Evolutionary conservation across 2,797 vertebrate species (phyloP).

Genomic region (Lemur catta): DNA sequence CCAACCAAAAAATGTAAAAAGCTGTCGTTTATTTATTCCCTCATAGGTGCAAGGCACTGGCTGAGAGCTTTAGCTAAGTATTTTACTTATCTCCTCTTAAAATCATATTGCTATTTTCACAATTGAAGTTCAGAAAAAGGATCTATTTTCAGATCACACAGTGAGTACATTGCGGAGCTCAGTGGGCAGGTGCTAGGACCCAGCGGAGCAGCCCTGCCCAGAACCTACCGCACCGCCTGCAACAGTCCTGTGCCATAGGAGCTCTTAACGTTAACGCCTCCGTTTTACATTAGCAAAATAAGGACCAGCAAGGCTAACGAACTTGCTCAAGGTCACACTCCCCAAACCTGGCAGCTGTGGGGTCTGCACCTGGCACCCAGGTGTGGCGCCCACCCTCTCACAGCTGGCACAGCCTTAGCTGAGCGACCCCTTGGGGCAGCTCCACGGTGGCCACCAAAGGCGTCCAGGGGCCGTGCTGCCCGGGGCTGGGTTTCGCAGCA

Average conservation of each 20-base stretch:
- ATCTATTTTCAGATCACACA: background rate
- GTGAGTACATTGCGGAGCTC: background rate
- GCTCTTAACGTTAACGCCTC: background rate
- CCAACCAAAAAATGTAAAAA: background rate
- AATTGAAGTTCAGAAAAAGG: background rate
- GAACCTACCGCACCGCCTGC: background rate
- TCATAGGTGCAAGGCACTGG: background rate
- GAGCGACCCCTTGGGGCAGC: background rate
- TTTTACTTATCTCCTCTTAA: background rate
- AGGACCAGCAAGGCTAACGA: background rate
- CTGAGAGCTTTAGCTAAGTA: background rate
- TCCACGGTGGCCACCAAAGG: rapidly evolving
- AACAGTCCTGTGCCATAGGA: rapidly evolving
- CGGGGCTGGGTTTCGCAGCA: background rate
- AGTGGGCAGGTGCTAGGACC: rapidly evolving
- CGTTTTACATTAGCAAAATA: background rate
- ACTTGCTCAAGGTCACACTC: background rate
- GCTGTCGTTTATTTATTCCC: background rate
- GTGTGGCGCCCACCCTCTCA: rapidly evolving
- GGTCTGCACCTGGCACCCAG: background rate
- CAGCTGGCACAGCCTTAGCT: background rate
- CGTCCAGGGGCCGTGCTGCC: background rate
- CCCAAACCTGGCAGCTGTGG: background rate
- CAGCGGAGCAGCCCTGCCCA: rapidly evolving
- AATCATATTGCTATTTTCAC: background rate